A percentile compares a stretch with the other conserved stretches of the same genome.
Conservation (phyloP, 2,113 vertebrate genomes). For the Gasterosteus nipponicus region DNA sequence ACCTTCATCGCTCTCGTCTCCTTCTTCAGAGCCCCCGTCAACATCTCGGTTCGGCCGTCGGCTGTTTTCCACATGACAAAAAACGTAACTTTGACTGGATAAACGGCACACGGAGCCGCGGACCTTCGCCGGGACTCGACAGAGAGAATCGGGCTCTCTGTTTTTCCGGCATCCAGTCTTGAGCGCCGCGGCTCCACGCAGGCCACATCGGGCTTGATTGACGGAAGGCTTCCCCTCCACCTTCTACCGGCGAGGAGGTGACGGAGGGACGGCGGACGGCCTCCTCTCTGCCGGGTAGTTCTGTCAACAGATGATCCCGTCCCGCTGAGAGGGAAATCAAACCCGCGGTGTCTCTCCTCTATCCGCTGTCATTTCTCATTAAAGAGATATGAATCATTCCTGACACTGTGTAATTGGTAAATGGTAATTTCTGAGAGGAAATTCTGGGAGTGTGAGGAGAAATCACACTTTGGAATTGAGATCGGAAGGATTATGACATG, state of each 20-base stretch:
- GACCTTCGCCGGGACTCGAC: not conserved
- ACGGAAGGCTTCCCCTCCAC: slow-evolving; percentile 48
- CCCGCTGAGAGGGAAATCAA: slow-evolving; percentile 68
- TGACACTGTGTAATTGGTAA: slow-evolving; percentile 80
- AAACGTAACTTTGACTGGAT: slow-evolving; percentile 1
- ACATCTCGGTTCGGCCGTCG: too few relatives aligned
- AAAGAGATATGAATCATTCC: slow-evolving; percentile 76
- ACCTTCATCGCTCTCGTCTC: not conserved
- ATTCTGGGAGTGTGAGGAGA: slow-evolving; percentile 62
- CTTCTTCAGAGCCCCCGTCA: too few relatives aligned
- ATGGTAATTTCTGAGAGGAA: slow-evolving; percentile 78
- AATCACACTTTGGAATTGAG: slow-evolving; percentile 68
- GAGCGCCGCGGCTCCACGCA: not conserved
- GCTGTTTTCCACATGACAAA: not conserved
- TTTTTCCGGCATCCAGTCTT: too few relatives aligned
- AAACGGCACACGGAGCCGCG: not conserved
- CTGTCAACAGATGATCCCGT: slow-evolving; percentile 74
- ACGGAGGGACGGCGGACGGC: slow-evolving; percentile 47
- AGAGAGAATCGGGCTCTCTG: not conserved
- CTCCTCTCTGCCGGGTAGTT: slow-evolving; percentile 54
- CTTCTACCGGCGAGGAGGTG: slow-evolving; percentile 32
- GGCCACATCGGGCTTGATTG: slow-evolving; percentile 30
- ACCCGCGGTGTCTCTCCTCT: slow-evolving; percentile 62
- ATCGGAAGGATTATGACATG: slow-evolving; percentile 74
- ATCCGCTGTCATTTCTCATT: slow-evolving; percentile 80